These are phyloP conservation scores for Mormyrops boulengeri DNA, from an alignment of 2,797 vertebrate genomes.

Conservation along the genomic window DNA sequence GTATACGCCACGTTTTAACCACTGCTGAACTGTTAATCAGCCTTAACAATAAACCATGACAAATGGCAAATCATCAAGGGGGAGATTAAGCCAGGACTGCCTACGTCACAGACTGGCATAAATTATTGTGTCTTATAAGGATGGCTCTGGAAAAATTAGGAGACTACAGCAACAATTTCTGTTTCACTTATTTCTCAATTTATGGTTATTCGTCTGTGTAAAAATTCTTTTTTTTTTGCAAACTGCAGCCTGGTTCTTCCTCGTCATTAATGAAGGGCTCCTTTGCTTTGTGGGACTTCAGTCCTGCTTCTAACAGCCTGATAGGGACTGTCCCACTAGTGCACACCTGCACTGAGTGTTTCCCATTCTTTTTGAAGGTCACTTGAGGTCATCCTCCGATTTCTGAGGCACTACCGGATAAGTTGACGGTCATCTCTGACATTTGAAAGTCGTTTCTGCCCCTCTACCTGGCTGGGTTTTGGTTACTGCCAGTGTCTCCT, in stretches of 20 bases:
- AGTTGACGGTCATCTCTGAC: background rate
- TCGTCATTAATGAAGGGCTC: background rate
- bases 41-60: background rate
- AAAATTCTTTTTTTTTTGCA: background rate
- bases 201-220: background rate
- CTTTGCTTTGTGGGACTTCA: background rate
- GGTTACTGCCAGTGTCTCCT: background rate
- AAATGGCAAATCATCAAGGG: background rate
- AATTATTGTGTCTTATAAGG: background rate
- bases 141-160: background rate
- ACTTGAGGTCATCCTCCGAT: background rate
- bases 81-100: constrained; percentile 39
- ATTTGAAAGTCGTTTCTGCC: background rate
- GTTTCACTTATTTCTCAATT: background rate
- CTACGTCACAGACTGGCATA: background rate
- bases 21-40: background rate
- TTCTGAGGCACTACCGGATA: background rate
- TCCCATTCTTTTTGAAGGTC: background rate
- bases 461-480: background rate
- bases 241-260: background rate
- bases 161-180: background rate
- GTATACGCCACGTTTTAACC: background rate
- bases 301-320: background rate
- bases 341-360: background rate
- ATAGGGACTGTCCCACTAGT: background rate